phyloP scores from a whole-genome alignment of 2,113 vertebrate genomes.

The Condylura cristata region DNA sequence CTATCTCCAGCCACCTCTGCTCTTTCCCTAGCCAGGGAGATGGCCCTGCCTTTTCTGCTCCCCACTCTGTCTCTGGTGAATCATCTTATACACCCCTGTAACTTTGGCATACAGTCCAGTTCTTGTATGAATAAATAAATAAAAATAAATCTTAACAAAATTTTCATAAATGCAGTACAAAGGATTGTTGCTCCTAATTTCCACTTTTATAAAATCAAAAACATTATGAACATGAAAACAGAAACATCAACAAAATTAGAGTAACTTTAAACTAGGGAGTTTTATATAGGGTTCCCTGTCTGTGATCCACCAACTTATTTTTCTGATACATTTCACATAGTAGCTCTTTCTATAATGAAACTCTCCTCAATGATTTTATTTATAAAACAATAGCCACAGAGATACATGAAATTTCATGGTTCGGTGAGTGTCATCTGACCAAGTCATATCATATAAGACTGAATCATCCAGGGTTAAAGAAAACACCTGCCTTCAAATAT shows the following conservation, averaged over 20 bases:
- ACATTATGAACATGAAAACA: background rate
- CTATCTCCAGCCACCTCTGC: no score
- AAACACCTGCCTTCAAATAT: conserved; percentile 65
- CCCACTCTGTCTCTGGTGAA: no score
- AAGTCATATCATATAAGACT: conserved; percentile 60
- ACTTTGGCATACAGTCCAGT: no score
- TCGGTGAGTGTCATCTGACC: conserved; percentile 70
- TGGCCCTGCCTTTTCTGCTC: no score
- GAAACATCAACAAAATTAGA: conserved; percentile 19
- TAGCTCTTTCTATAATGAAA: conserved; percentile 59
- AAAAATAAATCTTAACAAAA: background rate
- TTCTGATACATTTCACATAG: conserved; percentile 27
- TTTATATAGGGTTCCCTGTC: background rate
- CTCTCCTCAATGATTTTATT: conserved; percentile 71
- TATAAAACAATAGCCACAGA: conserved; percentile 75
- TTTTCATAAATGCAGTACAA: background rate
- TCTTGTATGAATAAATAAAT: no score
- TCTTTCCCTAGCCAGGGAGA: no score
- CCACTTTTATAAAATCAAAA: background rate
- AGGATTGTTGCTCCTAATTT: background rate
- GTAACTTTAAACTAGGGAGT: background rate
- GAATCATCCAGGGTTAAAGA: conserved; percentile 69
- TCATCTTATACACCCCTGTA: no score
- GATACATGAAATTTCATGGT: conserved; percentile 75
- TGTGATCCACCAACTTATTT: conserved; percentile 47